phyloP scores from a whole-genome alignment of 2,113 vertebrate species.

The Tetrao urogallus region DNA sequence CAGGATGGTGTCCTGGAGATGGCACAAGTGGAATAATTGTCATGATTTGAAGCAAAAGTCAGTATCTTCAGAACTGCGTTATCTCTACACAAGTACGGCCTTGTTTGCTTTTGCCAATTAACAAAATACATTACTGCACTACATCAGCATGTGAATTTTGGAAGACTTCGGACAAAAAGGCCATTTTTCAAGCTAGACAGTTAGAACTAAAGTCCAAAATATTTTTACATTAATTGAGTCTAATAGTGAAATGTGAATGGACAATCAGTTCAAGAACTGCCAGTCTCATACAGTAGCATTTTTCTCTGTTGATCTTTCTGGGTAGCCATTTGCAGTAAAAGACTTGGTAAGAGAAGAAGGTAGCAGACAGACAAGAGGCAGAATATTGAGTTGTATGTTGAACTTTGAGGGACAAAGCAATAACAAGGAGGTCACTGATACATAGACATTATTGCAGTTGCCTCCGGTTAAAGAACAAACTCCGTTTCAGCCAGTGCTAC shows the following conservation, averaged over 20 bases:
- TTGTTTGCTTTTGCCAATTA: neutral
- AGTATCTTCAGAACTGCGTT: neutral
- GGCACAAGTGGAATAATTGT: neutral
- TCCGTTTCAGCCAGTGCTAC: neutral
- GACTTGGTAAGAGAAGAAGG: neutral
- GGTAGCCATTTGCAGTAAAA: neutral
- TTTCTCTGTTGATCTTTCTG: neutral
- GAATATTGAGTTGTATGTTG: neutral
- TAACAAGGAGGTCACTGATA: neutral
- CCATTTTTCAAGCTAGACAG: neutral
- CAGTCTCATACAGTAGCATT: neutral
- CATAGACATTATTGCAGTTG: neutral
- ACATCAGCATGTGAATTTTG: neutral
- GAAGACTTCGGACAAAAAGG: neutral
- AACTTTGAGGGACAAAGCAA: neutral
- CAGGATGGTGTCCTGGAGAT: neutral
- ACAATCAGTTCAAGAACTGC: neutral
- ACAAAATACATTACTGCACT: neutral
- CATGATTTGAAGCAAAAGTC: neutral
- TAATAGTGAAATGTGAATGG: neutral
- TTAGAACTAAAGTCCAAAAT: neutral
- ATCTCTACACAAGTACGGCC: neutral
- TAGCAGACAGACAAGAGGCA: neutral
- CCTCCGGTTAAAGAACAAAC: neutral
- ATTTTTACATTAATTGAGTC: neutral